Evolutionary conservation across 2,797 vertebrate genomes (phyloP).

Genomic region (Artibeus jamaicensis): DNA sequence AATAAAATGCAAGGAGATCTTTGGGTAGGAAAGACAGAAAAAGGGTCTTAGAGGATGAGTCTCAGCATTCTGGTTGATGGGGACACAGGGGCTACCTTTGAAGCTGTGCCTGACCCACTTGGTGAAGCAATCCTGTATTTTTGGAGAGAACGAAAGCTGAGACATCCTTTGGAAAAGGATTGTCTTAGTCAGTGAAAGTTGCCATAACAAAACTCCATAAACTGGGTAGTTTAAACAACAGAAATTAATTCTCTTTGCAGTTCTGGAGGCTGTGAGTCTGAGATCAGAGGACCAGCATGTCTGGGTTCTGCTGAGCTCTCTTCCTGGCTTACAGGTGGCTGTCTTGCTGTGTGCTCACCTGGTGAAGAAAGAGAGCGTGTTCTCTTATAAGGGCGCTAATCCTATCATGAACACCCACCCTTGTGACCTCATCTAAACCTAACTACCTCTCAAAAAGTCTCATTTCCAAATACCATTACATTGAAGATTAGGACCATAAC

Average conservation of each 20-base stretch:
- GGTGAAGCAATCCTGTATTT: background rate
- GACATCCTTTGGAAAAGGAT: background rate
- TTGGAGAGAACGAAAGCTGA: background rate
- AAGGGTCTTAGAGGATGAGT: background rate
- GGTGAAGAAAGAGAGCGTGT: background rate
- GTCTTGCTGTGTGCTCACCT: background rate
- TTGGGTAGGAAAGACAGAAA: background rate
- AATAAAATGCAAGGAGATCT: background rate
- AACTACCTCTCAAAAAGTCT: background rate
- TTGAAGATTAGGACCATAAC: background rate
- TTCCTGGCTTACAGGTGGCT: background rate
- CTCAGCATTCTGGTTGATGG: background rate
- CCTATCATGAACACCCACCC: background rate
- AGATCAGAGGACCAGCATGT: background rate
- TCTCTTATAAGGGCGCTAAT: background rate
- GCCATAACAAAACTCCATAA: background rate
- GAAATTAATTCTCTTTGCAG: background rate
- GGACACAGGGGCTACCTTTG: background rate
- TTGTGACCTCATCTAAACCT: background rate
- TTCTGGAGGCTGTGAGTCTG: background rate
- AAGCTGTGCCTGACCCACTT: background rate
- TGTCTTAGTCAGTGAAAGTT: background rate
- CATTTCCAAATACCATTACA: background rate
- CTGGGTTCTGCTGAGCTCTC: background rate
- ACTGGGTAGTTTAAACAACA: background rate